Conservation (phyloP, 2,113 vertebrate species). For the Calyptomena viridis region DNA sequence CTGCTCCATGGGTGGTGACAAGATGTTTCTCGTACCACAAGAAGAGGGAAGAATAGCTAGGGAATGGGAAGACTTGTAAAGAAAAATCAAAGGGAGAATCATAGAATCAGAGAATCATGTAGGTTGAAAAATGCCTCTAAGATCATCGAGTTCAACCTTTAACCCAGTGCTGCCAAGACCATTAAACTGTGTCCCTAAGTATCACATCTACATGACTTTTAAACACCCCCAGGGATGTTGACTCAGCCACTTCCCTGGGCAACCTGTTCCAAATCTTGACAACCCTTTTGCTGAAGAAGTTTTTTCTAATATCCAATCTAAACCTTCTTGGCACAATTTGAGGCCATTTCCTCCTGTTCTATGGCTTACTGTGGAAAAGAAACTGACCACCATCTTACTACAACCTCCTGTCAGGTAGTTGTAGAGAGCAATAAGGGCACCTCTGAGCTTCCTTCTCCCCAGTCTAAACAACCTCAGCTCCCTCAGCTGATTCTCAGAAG, state of each 20-base stretch:
- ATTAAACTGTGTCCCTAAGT: neutral
- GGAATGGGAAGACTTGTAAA: neutral
- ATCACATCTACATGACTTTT: neutral
- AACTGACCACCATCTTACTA: neutral
- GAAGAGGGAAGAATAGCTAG: neutral
- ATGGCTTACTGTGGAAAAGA: neutral
- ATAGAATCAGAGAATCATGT: neutral
- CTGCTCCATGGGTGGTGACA: neutral
- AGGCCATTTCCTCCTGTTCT: neutral
- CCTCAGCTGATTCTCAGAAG: neutral
- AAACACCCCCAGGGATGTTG: neutral
- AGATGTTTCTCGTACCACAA: neutral
- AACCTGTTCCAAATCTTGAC: neutral
- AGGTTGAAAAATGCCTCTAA: neutral
- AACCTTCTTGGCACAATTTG: neutral
- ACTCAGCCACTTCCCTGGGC: neutral
- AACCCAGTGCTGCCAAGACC: neutral
- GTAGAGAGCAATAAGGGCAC: neutral
- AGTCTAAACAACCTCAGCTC: neutral
- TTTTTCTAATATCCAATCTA: neutral
- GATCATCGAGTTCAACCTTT: neutral
- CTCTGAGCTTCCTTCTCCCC: neutral
- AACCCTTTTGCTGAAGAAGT: neutral
- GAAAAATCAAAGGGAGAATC: neutral
- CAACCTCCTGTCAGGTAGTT: neutral